phyloP scores from a whole-genome alignment of 2,888 invertebrate genomes.

The Polyploca ridens region DNA sequence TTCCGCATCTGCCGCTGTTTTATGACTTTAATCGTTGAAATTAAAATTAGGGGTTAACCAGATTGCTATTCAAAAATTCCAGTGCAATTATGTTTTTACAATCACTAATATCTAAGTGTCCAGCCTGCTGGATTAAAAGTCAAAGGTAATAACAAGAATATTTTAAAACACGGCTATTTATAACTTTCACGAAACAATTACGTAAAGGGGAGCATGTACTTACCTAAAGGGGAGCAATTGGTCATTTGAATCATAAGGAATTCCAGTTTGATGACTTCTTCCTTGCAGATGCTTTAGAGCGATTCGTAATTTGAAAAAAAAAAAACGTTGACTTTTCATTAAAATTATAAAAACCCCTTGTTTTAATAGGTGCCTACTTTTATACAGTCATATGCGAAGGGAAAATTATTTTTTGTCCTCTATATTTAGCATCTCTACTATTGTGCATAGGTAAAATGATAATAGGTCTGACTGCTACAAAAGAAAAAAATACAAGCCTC shows the following conservation, averaged over 20 bases:
- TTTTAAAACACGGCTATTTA: neutral
- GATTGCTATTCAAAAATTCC: constrained; percentile 30
- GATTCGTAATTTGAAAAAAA: too few relatives aligned
- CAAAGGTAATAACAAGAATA: neutral
- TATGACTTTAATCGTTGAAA: constrained; percentile 27
- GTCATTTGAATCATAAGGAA: too few relatives aligned
- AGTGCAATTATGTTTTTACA: constrained; percentile 4
- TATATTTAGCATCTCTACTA: constrained; percentile 35
- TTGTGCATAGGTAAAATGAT: constrained; percentile 31
- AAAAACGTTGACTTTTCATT: too few relatives aligned
- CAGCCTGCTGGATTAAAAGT: neutral
- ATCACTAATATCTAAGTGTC: constrained; percentile 7
- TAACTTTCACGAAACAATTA: neutral
- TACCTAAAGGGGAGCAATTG: too few relatives aligned
- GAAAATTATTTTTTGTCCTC: constrained; percentile 48
- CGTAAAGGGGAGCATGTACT: too few relatives aligned
- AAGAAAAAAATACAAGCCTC: constrained; percentile 59
- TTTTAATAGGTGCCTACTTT: neutral
- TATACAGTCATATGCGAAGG: constrained; percentile 18
- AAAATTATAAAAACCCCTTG: too few relatives aligned
- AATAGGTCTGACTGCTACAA: constrained; percentile 46
- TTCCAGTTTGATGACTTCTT: too few relatives aligned
- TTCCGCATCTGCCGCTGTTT: constrained; percentile 47
- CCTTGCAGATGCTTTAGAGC: too few relatives aligned
- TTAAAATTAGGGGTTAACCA: constrained; percentile 36